Percentiles rank a stretch among this genome's conserved stretches.
These are phyloP conservation scores for Aspidiotus destructor DNA, from an alignment of 2,888 invertebrate species.

Conservation along the genomic window DNA sequence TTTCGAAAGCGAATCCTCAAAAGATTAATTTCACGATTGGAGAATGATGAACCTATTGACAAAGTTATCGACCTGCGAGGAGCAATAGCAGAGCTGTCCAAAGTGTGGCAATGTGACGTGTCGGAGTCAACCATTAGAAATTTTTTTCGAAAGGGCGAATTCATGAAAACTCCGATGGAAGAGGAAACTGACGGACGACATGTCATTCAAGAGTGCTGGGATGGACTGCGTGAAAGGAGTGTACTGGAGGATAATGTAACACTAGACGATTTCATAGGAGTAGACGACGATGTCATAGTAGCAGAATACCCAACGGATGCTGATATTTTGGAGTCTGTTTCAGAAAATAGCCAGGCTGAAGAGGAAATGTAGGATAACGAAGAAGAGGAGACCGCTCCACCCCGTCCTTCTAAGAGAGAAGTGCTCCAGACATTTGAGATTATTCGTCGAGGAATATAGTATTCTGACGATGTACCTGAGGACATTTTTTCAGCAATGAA, in stretches of 20 bases:
- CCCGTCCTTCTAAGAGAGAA: background rate
- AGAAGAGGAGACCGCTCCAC: background rate
- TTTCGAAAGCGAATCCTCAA: too few species aligned
- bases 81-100: background rate
- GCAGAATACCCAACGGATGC: background rate
- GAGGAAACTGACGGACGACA: background rate
- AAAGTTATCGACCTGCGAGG: background rate
- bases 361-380: background rate
- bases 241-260: background rate
- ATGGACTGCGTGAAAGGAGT: background rate
- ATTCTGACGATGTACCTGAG: background rate
- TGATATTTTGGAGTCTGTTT: background rate
- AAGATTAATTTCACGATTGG: too few species aligned
- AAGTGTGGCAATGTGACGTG: background rate
- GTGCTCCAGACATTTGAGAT: background rate
- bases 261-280: background rate
- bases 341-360: background rate
- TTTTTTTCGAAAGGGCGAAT: background rate
- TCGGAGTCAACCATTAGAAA: background rate
- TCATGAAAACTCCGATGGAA: background rate
- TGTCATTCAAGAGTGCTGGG: background rate
- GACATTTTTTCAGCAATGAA: background rate
- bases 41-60: too few species aligned
- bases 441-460: background rate
- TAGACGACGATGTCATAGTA: background rate